Percentiles rank a stretch among this genome's conserved stretches.
Conservation (phyloP, 2,888 invertebrate genomes). For the Tenthredo notha region DNA sequence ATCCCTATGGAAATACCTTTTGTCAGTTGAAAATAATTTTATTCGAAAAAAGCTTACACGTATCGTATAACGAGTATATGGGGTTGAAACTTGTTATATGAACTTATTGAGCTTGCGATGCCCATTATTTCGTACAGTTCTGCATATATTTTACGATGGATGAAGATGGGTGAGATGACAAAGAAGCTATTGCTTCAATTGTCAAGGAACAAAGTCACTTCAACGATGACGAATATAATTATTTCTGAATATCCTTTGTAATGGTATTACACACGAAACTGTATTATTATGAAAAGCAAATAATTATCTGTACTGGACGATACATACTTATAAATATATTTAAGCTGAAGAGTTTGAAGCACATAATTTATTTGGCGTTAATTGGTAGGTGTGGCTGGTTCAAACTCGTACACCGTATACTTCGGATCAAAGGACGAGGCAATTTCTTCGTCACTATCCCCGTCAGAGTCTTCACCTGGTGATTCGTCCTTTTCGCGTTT, state of each 20-base stretch:
- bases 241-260: background rate
- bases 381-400: conserved; percentile 24
- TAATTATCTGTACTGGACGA: background rate
- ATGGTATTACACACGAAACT: background rate
- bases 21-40: background rate
- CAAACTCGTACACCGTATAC: conserved; percentile 53
- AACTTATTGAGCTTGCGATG: background rate
- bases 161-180: background rate
- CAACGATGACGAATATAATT: conserved; percentile 4
- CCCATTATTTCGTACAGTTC: background rate
- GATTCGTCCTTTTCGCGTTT: conserved; percentile 49
- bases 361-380: background rate
- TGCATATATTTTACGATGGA: background rate
- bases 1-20: background rate
- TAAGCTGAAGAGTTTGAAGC: background rate
- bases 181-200: background rate
- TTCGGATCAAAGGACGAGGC: conserved; percentile 45
- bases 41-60: background rate
- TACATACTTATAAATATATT: background rate
- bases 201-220: background rate
- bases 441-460: conserved; percentile 54
- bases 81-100: background rate
- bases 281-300: background rate
- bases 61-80: background rate
- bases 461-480: conserved; percentile 41